Evolutionary conservation across 2,113 vertebrate species (phyloP), one percentile per base, ranked within the genome.

Genomic region (Thryonomys swinderianus): DNA sequence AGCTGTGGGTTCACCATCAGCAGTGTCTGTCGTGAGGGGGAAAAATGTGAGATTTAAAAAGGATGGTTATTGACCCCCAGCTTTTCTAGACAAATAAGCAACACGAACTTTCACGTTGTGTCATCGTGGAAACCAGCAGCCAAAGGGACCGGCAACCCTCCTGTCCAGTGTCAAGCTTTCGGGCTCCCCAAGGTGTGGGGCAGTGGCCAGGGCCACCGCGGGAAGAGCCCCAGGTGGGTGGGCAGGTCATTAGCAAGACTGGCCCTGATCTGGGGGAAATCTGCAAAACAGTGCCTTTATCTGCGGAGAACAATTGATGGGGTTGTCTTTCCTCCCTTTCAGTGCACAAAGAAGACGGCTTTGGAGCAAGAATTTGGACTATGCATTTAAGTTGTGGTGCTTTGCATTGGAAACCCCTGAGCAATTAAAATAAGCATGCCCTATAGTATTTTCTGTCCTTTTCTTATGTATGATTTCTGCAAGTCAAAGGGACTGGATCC

Each of bases 341-440:
- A 96, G 69, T 96, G 94, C 94, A 96, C 96, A 96, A 95, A 97
- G 90, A 97, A 93, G 76, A 90, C 48, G 55, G 96, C 95, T 97
- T 96, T 96, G 96, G 94, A 96, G 88, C 94, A 97, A 97, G 97
- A 97, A 97, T 97, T 97, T 95, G 96, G 96, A 97, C 96, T 97
- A 97, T 97, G 97, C 95, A 96, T 97, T 97, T 97, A 95, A 96
- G 91, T 97, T 97, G 94, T 86, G 7, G 66, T 82, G 91, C 93
- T 97, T 96, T 96, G 90, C 95, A 96, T 96, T 96, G 97, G 94
- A 96, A 97, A 94, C 85, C 95, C 83, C 40, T 88, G 76, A 81
- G 88, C 94, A 97, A 97, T 97, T 97, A 97, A 97, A 97, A 97
- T 94, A 93, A 97, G 94, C 96, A 79, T 88, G 79, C 78, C 34